phyloP scores from a whole-genome alignment of 2,888 invertebrate species.

The Polyploca ridens region DNA sequence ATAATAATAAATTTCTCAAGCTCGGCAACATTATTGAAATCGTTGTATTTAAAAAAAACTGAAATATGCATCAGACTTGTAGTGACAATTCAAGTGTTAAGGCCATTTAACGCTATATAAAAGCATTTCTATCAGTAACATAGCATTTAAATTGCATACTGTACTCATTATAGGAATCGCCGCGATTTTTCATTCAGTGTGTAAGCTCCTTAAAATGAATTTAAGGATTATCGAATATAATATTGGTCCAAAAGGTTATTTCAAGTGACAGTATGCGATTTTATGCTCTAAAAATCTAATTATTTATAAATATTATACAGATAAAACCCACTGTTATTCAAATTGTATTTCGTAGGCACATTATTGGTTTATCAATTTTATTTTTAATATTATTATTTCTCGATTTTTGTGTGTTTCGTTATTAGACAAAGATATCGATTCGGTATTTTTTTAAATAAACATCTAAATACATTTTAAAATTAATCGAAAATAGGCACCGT shows the following conservation, averaged over 20 bases:
- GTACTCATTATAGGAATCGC: not conserved
- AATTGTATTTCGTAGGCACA: conserved; percentile 38
- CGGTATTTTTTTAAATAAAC: not conserved
- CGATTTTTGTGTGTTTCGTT: not conserved
- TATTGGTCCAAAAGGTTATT: too few relatives aligned
- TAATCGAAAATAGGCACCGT: conserved; percentile 1
- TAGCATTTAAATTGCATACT: conserved; percentile 5
- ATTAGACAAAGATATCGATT: not conserved
- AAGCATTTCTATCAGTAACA: conserved; percentile 8
- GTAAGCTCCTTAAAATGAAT: not conserved
- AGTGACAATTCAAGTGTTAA: conserved; percentile 1
- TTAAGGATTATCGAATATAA: not conserved
- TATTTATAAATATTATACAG: conserved; percentile 23
- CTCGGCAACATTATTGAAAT: not conserved
- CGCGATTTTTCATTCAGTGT: not conserved
- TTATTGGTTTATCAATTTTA: conserved; percentile 33
- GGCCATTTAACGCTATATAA: conserved; percentile 1
- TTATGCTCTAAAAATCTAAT: conserved; percentile 15
- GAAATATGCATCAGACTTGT: not conserved
- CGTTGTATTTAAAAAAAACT: not conserved
- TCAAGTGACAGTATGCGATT: conserved; percentile 11
- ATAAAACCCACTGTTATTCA: conserved; percentile 30
- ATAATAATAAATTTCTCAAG: conserved; percentile 34
- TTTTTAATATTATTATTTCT: conserved; percentile 13
- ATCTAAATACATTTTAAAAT: not conserved